A percentile compares a stretch with the other conserved stretches of the same genome.
Evolutionary conservation across 2,888 invertebrate genomes (phyloP).

Genomic region (Synanthedon myopaeformis): DNA sequence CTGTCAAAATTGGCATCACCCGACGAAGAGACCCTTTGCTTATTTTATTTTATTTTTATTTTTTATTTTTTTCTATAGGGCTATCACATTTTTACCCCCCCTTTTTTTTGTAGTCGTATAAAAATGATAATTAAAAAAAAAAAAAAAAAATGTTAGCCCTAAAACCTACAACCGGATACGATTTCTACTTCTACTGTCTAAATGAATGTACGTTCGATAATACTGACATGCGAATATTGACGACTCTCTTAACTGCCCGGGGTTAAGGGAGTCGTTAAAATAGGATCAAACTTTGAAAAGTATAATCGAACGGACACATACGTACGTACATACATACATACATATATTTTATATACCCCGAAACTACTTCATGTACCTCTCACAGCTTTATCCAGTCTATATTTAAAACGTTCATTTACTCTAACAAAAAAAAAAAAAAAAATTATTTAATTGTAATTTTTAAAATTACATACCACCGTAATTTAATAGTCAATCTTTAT

Average conservation of each 20-base stretch:
- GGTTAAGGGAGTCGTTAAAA: no score
- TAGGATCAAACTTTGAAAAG: no score
- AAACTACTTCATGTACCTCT: slow-evolving; percentile 9
- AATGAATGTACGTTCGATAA: not conserved
- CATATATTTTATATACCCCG: no score
- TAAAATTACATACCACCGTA: not conserved
- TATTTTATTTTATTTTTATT: no score
- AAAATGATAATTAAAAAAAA: not conserved
- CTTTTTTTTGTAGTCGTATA: not conserved
- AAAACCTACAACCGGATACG: not conserved
- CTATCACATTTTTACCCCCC: not conserved
- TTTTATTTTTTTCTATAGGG: not conserved
- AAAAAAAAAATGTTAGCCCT: not conserved
- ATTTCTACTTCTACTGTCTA: not conserved
- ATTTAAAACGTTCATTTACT: slow-evolving; percentile 15
- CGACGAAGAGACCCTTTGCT: not conserved
- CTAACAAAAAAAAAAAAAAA: no score
- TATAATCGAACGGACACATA: no score
- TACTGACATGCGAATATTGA: not conserved
- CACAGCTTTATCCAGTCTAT: slow-evolving; percentile 31
- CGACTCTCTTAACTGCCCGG: no score
- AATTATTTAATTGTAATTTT: slow-evolving; percentile 2
- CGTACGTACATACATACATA: no score
- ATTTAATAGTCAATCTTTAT: not conserved
- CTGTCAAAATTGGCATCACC: not conserved